Base-by-base conservation (phyloP, 1,140 invertebrate genomes). In the Psilanteris sp. region DNA sequence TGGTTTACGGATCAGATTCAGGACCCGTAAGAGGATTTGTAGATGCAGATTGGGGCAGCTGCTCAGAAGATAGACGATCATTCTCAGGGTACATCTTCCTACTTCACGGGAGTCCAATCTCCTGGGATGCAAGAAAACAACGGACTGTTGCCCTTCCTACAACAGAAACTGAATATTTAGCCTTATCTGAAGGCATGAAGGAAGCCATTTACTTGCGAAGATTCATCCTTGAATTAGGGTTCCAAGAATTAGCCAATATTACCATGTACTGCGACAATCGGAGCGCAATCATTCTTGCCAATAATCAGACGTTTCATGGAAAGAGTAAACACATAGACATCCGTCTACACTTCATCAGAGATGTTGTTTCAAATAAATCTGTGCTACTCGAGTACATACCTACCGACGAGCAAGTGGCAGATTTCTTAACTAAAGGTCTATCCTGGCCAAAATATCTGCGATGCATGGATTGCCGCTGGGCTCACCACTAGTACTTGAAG, bases 261-360 rank as follows among this genome's bases (percentile, higher is more conserved):
- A 37, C 32, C 20, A 10, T 83, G 7, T 74, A 54, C 16, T 67
- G 79, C 4, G 86, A 88, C 41, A 88, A 87, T 72, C 82, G 81
- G 71, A 76, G 81, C 48, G 84, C 87, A 0, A 80, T 85, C 0
- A 81, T 80, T 57, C 44, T 89, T 5, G 79, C 79, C 3, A 78
- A 84, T 37, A 89, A 90, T 78, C 81, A 79, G 4, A 74, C 83
- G 44, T 81, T 79, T 24, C 85, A 88, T 20, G 76, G 80, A 52
- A 71, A 70, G 15, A 79, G 9, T 8, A 84, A 83, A 55, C 79
- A 83, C 31, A 84, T 83, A 7, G 82, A 83, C 31, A 32, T 79
- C 0, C 41, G 34, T 6, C 77, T 76, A 36, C 80, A 84, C 50
- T 81, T 74, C 64, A 37, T 83, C 50, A 75, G 83, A 68, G 81